Base-by-base conservation (phyloP, 2,113 vertebrate species). In the Pituophis catenifer region DNA sequence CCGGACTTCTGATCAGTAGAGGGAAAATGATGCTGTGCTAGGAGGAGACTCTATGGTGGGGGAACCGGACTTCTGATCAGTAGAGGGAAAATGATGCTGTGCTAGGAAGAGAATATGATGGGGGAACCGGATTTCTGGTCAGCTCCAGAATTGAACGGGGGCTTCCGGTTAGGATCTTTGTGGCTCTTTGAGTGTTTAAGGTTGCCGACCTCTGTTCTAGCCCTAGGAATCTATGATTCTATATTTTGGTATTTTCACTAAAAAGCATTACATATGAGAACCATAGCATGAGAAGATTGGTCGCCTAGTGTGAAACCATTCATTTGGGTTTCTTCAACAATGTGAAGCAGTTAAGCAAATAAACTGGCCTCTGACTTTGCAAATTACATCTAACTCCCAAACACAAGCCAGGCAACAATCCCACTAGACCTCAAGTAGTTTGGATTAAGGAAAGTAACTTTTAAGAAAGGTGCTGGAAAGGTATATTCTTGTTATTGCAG, bases 401-500 rank as follows among this genome's bases (percentile, higher is more conserved):
- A 86, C 44, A n/a, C 54, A 90, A 90, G 12, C 24, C 44, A 10
- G 70, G 3, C 7, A 57, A 2, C 8, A 48, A 26, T 57, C 38
- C 13, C 88, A 89, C 53, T 88, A 92, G 55, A 93, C 26, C 19
- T 26, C 7, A 21, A 90, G 48, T 59, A 57, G 44, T 52, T 52
- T 89, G 44, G 44, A 86, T 93, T 89, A 93, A 93, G 75, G 65
- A 55, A 93, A 26, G 17, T 21, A 52, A 59, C 65, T 38, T 57
- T 65, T 50, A 85, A 54, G 8, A 48, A 10, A 26, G 54, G 3
- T 58, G 44, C 29, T 59, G 70, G 54, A 23, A 89, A 86, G 19
- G 10, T 59, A 59, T 52, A 93, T 93, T 59, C 54, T 55, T 90
- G 26, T 89, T 90, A 93, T 93, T 90, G 52, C 53, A 89, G 88